phyloP scores from a whole-genome alignment of 2,113 vertebrate species.

The Bettongia penicillata region DNA sequence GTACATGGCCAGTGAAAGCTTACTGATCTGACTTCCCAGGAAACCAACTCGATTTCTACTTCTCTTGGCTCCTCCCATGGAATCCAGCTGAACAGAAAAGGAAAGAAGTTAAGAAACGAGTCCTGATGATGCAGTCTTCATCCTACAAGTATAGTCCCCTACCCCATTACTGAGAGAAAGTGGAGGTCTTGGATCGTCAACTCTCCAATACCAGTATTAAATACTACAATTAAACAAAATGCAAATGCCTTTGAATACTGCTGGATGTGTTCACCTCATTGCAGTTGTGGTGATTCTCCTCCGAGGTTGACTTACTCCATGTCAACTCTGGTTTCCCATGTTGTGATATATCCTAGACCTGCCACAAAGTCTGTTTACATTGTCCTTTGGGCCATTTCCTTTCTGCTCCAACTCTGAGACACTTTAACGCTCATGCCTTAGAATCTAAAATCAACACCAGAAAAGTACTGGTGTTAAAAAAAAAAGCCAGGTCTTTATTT shows the following conservation, averaged over 20 bases:
- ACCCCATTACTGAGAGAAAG: neutral
- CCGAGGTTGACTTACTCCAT: neutral
- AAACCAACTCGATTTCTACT: neutral
- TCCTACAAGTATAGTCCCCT: neutral
- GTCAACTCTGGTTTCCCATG: neutral
- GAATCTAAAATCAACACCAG: neutral
- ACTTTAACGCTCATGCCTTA: neutral
- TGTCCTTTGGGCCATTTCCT: neutral
- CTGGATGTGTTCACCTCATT: neutral
- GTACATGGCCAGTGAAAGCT: neutral
- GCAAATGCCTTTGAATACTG: neutral
- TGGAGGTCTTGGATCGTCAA: neutral
- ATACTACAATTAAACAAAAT: neutral
- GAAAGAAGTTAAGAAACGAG: too few relatives aligned
- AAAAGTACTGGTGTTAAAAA: neutral
- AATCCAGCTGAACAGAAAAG: neutral
- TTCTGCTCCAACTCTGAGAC: neutral
- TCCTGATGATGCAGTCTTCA: neutral
- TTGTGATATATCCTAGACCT: neutral
- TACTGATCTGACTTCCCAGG: neutral
- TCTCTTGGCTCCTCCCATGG: neutral
- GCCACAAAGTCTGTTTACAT: neutral
- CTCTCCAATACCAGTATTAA: neutral
- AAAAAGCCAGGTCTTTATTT: neutral
- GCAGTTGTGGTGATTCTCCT: neutral